These are phyloP conservation scores for Siniperca chuatsi DNA, from an alignment of 2,113 vertebrate genomes.

Conservation along the genomic window DNA sequence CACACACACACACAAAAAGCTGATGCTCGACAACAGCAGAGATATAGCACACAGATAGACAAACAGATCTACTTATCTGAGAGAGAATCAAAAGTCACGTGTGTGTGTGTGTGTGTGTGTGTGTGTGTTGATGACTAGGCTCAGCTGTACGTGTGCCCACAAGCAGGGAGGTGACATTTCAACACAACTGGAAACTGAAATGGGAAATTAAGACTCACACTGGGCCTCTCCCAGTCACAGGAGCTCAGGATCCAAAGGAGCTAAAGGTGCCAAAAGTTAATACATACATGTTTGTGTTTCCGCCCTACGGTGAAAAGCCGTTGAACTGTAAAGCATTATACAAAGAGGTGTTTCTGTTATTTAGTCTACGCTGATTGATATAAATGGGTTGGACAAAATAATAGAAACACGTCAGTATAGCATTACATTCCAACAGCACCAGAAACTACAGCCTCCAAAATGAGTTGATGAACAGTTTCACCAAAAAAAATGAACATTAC, in stretches of 20 bases:
- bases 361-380: too few relatives aligned
- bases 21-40: neutral
- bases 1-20: neutral
- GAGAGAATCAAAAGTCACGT: neutral
- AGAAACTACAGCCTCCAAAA: too few relatives aligned
- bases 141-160: conserved; percentile 25
- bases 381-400: too few relatives aligned
- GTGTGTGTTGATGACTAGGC: conserved; percentile 25
- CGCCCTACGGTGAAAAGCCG: too few relatives aligned
- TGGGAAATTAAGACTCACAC: neutral
- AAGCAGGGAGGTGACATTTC: conserved; percentile 32
- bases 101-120: neutral
- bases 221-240: neutral
- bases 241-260: neutral
- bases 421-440: too few relatives aligned
- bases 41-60: neutral
- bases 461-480: too few relatives aligned
- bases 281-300: neutral
- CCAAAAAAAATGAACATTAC: too few relatives aligned
- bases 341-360: too few relatives aligned
- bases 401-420: too few relatives aligned
- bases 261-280: neutral
- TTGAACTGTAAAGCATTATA: too few relatives aligned
- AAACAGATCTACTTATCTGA: neutral
- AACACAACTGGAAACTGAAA: conserved; percentile 27